Evolutionary conservation across 2,113 vertebrate genomes (phyloP), one percentile per base, ranked within the genome.

Genomic region (Pterocles orientalis): DNA sequence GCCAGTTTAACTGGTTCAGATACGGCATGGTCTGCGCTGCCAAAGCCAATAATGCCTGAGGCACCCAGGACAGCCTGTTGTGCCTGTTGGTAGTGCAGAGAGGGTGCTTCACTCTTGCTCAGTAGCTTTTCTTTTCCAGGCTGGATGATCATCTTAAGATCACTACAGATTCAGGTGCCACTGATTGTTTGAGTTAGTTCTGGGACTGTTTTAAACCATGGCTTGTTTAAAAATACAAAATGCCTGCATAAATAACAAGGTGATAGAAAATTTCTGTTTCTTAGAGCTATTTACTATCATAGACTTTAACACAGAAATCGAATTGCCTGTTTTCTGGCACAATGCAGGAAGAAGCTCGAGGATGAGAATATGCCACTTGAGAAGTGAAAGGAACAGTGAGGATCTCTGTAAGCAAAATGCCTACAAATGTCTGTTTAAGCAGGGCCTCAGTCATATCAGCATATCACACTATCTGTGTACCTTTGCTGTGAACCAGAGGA

Each of bases 1-100:
- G 94, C 96, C 91, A 85, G 96, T 95, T 90, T 69, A 77, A 94
- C 96, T 91, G 95, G 95, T 97, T 97, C 18, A 11, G 62, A 87
- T 94, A 51, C 58, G 72, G 94, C 91, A 83, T 7, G n/a, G 82
- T 92, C 78, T 95, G 69, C 89, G 85, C 81, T 94, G 90, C 93
- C 83, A 79, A 95, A 95, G 83, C 94, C 72, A 94, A 12, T 76
- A 94, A 20, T 56, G 77, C 95, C 93, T 72, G 77, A 66, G 77
- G 95, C 86, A 82, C 34, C 69, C 86, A 91, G 69, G 88, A 68
- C 91, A 94, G 94, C 91, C 89, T 93, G 95, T 80, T 95, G 71
- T 77, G 82, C 96, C 50, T 94, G 89, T 90, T 95, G 45, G 82
- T 90, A 90, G 84, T 54, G 34, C 56, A 76, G 57, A 92, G 50